Evolutionary conservation across 2,113 vertebrate species (phyloP).

Genomic region (Odocoileus virginianus): DNA sequence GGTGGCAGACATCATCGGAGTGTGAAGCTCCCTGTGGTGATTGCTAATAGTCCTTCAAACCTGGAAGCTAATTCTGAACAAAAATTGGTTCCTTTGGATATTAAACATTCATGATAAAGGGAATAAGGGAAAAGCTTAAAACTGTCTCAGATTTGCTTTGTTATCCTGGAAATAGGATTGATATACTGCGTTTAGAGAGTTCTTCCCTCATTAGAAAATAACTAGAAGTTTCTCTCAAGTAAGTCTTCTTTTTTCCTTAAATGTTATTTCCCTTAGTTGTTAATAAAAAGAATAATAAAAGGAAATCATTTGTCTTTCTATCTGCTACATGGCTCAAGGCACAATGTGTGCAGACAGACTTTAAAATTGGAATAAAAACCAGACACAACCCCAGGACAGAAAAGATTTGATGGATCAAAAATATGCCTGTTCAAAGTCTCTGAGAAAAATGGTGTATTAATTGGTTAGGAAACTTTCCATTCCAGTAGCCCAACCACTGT

Average conservation of each 20-base stretch:
- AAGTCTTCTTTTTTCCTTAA: constrained; percentile 6
- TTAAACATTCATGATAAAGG: constrained; percentile 45
- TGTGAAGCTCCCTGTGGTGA: constrained; percentile 24
- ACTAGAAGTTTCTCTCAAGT: constrained; percentile 1
- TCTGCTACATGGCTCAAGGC: background rate
- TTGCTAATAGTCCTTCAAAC: constrained; percentile 40
- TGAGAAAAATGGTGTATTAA: constrained; percentile 59
- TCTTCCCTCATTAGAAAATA: constrained; percentile 36
- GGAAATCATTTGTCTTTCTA: background rate
- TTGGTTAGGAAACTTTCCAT: constrained; percentile 5
- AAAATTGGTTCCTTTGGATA: constrained; percentile 40
- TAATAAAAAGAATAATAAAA: constrained; percentile 50
- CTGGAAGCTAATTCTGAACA: constrained; percentile 35
- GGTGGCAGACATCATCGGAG: background rate
- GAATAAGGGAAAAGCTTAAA: constrained; percentile 44
- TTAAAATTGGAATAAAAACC: constrained; percentile 67
- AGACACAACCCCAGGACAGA: constrained; percentile 60
- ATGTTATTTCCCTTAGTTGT: constrained; percentile 1
- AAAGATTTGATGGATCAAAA: constrained; percentile 54
- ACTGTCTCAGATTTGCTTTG: background rate
- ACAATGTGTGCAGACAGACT: background rate
- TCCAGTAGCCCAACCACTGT: background rate
- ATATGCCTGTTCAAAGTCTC: constrained; percentile 29
- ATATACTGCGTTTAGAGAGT: background rate
- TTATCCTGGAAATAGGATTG: constrained; percentile 40